A percentile compares a stretch with the other conserved stretches of the same genome.
Evolutionary conservation across 1,140 invertebrate species (phyloP).

Genomic region (Drosophila biarmipes): DNA sequence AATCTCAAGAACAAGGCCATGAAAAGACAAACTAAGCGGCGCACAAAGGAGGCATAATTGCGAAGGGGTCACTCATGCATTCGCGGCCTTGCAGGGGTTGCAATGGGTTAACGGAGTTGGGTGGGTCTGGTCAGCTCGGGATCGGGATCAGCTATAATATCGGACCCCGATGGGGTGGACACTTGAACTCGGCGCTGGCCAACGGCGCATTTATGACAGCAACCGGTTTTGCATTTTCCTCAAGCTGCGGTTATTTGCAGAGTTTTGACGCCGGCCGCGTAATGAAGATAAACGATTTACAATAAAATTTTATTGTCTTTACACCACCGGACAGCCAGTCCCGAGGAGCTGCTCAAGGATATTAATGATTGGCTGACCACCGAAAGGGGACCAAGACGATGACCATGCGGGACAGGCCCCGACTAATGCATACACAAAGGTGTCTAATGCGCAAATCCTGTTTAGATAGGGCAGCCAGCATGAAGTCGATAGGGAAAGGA

Average conservation of each 20-base stretch:
- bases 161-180: conserved; percentile 54
- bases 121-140: conserved; percentile 2
- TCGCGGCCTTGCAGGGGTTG: conserved; percentile 54
- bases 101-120: conserved; percentile 19
- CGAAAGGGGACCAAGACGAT: conserved; percentile 37
- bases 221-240: conserved; percentile 53
- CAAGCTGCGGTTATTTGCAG: conserved; percentile 54
- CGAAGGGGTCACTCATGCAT: conserved; percentile 63
- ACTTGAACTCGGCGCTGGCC: conserved; percentile 56
- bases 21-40: conserved; percentile 77
- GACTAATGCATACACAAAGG: conserved; percentile 33
- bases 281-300: conserved; percentile 81
- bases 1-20: conserved; percentile 74
- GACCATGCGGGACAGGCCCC: conserved; percentile 40
- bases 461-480: conserved; percentile 31
- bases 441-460: conserved; percentile 48
- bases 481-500: not conserved
- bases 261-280: conserved; percentile 71
- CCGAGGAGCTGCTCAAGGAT: conserved; percentile 51
- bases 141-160: not conserved
- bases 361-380: conserved; percentile 67
- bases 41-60: conserved; percentile 77
- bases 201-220: conserved; percentile 51
- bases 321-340: conserved; percentile 45
- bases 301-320: conserved; percentile 73